Evolutionary conservation across 2,113 vertebrate species (phyloP), one percentile per base, ranked within the genome.

Genomic region (Etia nguti): DNA sequence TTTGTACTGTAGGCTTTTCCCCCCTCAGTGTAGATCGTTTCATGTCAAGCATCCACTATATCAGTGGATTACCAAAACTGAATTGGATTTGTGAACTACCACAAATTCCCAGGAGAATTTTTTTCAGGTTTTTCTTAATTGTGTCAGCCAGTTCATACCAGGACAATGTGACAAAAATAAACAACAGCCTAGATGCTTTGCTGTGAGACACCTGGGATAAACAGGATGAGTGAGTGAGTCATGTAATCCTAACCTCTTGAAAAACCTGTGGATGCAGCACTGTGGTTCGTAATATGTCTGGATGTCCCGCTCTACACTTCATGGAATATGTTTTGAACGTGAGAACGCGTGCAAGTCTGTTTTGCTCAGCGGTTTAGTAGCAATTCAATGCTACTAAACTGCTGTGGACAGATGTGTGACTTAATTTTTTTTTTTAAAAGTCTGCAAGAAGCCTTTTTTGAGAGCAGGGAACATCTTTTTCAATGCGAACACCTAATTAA

Each of bases 181-280:
- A 77, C 31, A 83, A 20, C 43, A 83, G 36, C 50, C 90, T 85
- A 73, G 50, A 82, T n/a, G 15, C 24, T 38, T 6, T 38, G 18
- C 62, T n/a, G 20, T 26, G 73, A 12, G 36, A 77, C 65, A 73
- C 41, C 31, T 34, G 15, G 70, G 82, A 89, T 88, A 54, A 87
- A 70, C 6, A 10, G 73, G 92, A 90, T 94, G 83, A 92, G 15
- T 13, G 52, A 8, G 16, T 93, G 85, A 93, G 86, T 94, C 90
- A 90, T 20, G 79, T 93, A 93, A 93, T 93, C 83, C 52, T 26
- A 54, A 46, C 36, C 65, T 54, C 83, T 46, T 81, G 65, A 88
- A 83, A 83, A 56, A 86, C 46, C 60, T 10, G 34, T 54, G 48
- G 62, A 87, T 54, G 55, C 11, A 29, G 20, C 54, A 70, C 43